Percentiles rank a stretch among this genome's conserved stretches.
Evolutionary conservation across 2,888 invertebrate genomes (phyloP).

Genomic region (Gnatocerus cornutus): DNA sequence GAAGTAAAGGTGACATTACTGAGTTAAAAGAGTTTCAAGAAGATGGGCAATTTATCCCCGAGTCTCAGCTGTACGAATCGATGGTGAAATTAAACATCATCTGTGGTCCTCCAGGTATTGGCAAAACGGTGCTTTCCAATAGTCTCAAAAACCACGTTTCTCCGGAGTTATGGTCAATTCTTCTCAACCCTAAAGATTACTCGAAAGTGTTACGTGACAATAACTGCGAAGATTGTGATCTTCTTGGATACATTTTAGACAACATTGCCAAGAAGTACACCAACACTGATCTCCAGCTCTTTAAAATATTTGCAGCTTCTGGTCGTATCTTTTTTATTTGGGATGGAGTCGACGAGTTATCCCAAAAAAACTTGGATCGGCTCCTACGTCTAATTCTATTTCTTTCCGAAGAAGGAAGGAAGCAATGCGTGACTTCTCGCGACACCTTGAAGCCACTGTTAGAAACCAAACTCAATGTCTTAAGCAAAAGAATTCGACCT

Average conservation of each 20-base stretch:
- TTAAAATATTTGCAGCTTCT: not conserved
- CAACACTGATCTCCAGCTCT: not conserved
- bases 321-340: not conserved
- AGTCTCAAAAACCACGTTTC: not conserved
- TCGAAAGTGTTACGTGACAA: not conserved
- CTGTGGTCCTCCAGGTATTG: not conserved
- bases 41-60: not conserved
- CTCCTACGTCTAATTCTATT: not conserved
- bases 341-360: not conserved
- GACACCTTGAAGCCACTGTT: not conserved
- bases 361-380: not conserved
- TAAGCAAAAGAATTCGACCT: not conserved
- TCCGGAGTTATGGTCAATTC: not conserved
- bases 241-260: not conserved
- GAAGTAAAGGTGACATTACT: not conserved
- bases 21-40: not conserved
- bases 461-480: slow-evolving; percentile 3
- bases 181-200: not conserved
- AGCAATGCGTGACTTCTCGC: not conserved
- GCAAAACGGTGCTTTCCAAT: not conserved
- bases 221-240: not conserved
- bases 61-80: not conserved
- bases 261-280: not conserved
- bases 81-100: no score
- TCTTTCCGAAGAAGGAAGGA: not conserved